Percentiles rank a stretch among this genome's conserved stretches.
These are phyloP conservation scores for Brachyopa scutellaris DNA, from an alignment of 2,888 invertebrate genomes.

Conservation along the genomic window DNA sequence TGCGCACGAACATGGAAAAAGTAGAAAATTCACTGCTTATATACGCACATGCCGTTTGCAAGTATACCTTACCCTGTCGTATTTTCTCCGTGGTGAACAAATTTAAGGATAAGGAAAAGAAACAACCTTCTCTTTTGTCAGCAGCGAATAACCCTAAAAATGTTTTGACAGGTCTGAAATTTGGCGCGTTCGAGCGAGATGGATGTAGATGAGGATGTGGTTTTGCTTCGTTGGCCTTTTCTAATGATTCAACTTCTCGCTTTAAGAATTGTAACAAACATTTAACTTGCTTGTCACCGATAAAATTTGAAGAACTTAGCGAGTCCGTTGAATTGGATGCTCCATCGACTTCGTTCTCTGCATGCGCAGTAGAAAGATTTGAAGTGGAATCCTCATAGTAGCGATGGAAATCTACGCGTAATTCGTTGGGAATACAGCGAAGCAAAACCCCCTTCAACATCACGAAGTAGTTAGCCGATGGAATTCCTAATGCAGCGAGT, in stretches of 20 bases:
- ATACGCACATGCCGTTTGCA: neutral
- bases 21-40: neutral
- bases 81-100: neutral
- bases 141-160: no score
- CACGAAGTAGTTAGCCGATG: constrained; percentile 24
- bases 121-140: neutral
- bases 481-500: constrained; percentile 34
- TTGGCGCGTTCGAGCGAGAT: no score
- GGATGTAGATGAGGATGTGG: no score
- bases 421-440: constrained; percentile 14
- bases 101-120: no score
- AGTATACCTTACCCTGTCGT: neutral
- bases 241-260: neutral
- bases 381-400: neutral
- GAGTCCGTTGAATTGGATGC: neutral
- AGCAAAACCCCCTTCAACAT: constrained; percentile 41
- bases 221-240: constrained; percentile 1
- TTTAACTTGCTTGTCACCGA: neutral
- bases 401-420: constrained; percentile 29
- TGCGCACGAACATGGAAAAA: neutral
- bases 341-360: neutral
- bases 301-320: neutral
- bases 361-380: no score
- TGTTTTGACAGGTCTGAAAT: no score
- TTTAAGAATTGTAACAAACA: constrained; percentile 12